Conservation (phyloP, 2,797 vertebrate species). For the Acrocephalus scirpaceus region DNA sequence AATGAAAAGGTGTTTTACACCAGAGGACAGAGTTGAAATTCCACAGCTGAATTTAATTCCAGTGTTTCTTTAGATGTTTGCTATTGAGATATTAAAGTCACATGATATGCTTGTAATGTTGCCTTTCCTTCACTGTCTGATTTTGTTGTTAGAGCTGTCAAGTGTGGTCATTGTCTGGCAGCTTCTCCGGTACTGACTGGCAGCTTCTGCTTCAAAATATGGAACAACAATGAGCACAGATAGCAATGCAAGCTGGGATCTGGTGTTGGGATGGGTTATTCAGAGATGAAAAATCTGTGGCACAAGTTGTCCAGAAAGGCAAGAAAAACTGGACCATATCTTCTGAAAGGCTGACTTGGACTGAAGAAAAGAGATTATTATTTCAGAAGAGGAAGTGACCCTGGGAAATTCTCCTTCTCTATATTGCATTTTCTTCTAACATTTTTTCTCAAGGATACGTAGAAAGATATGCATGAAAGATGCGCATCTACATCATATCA, state of each 20-base stretch:
- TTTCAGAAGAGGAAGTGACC: not conserved
- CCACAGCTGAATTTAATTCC: not conserved
- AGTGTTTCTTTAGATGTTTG: not conserved
- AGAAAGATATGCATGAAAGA: accelerated
- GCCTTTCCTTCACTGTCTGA: not conserved
- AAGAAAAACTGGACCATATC: not conserved
- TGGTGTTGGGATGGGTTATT: not conserved
- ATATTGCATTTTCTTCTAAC: not conserved
- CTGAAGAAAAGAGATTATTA: not conserved
- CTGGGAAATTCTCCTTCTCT: not conserved
- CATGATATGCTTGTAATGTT: not conserved
- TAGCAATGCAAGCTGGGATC: not conserved
- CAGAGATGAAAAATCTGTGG: not conserved
- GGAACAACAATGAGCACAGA: not conserved
- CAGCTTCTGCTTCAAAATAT: not conserved
- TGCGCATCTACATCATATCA: not conserved
- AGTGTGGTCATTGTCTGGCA: not conserved
- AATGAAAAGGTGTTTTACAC: not conserved
- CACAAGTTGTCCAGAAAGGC: not conserved
- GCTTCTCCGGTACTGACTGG: not conserved
- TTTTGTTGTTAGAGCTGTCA: not conserved
- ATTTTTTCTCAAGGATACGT: not conserved
- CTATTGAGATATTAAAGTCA: not conserved
- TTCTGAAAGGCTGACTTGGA: not conserved
- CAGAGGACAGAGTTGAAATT: not conserved